Percentiles rank a stretch among this genome's conserved stretches.
Conservation (phyloP, 2,113 vertebrate genomes). For the Mobula hypostoma region DNA sequence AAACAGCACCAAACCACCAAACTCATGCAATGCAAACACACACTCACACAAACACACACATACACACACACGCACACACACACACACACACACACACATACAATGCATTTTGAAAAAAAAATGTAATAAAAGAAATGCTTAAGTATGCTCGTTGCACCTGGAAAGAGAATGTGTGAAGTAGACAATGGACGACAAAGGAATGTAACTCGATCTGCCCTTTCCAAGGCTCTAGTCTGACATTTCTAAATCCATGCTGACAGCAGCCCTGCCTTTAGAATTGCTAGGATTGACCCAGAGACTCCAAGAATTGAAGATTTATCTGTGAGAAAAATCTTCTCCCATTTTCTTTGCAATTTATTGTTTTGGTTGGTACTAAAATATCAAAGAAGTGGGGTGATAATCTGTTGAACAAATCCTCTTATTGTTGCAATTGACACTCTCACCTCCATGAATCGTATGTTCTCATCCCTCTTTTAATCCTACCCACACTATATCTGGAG, state of each 20-base stretch:
- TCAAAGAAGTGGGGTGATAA: not conserved
- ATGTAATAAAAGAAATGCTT: not conserved
- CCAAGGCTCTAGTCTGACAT: not conserved
- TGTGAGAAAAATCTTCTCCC: not conserved
- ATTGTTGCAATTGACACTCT: not conserved
- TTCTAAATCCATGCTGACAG: not conserved
- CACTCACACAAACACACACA: not conserved
- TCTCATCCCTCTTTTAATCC: not conserved
- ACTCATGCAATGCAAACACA: conserved; percentile 26
- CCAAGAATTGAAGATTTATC: not conserved
- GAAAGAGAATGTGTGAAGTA: not conserved
- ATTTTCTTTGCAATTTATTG: not conserved
- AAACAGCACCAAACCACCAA: not conserved
- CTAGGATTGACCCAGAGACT: not conserved
- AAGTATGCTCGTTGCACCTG: not conserved
- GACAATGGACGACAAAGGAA: not conserved
- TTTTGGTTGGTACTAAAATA: not conserved
- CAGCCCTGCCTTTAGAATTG: not conserved
- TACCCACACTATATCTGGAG: not conserved
- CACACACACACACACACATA: not conserved
- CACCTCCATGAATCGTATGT: too few species aligned
- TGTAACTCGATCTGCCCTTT: not conserved
- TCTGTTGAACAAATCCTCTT: not conserved
- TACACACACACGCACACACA: too few species aligned
- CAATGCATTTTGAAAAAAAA: not conserved